These are phyloP conservation scores for Carduelis carduelis DNA, from an alignment of 2,797 vertebrate species.

Conservation along the genomic window DNA sequence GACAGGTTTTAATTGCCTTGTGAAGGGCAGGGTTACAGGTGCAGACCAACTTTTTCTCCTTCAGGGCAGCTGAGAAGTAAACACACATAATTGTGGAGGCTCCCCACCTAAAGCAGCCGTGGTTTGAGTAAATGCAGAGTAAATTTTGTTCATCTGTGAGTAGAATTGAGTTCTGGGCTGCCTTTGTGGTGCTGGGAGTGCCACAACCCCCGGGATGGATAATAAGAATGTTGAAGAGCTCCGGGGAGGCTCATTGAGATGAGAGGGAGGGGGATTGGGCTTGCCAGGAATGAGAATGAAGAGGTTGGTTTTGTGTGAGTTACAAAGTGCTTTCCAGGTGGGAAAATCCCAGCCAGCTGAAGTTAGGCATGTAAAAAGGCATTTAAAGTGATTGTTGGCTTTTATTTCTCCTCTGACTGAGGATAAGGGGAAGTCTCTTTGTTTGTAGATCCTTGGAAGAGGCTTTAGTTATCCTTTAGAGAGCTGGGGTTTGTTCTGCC, in stretches of 20 bases:
- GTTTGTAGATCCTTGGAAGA: neutral
- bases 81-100: accelerated
- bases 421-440: neutral
- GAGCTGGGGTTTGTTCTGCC: neutral
- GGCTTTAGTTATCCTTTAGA: neutral
- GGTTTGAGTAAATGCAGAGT: neutral
- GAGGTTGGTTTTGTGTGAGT: neutral
- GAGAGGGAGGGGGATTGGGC: neutral
- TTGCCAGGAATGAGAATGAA: slow-evolving; percentile 41
- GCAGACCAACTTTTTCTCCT: neutral
- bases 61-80: neutral
- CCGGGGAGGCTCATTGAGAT: slow-evolving; percentile 12
- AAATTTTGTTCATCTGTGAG: neutral
- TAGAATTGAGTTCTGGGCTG: neutral
- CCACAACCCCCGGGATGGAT: neutral
- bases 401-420: neutral
- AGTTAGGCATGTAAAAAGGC: neutral
- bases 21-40: neutral
- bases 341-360: neutral
- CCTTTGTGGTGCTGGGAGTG: neutral
- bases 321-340: neutral
- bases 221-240: neutral
- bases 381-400: neutral
- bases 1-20: neutral
- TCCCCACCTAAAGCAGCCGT: neutral